phyloP scores from a whole-genome alignment of 2,797 vertebrate genomes.

The Eleutherodactylus coqui region DNA sequence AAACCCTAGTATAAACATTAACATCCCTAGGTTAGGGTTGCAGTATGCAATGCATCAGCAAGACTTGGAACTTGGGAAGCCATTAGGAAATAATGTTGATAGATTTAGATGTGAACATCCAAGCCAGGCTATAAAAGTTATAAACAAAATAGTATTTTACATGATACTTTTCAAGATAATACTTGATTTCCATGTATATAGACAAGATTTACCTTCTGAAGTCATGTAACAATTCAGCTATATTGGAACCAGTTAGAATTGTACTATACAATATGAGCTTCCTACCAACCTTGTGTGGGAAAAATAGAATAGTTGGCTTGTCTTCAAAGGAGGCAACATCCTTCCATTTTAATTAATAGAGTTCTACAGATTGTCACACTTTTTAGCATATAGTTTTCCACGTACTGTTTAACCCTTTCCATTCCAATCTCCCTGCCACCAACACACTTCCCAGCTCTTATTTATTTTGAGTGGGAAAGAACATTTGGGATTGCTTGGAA shows the following conservation, averaged over 20 bases:
- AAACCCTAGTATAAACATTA: neutral
- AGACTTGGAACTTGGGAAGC: neutral
- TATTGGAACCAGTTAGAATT: neutral
- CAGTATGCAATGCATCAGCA: neutral
- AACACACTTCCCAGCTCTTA: no score
- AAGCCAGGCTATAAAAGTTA: no score
- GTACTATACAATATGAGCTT: no score
- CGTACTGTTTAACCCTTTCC: no score
- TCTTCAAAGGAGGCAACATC: neutral
- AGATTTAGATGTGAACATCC: no score
- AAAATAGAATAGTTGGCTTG: no score
- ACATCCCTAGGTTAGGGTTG: neutral
- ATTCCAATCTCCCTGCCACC: no score
- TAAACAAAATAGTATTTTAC: neutral
- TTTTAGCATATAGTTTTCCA: neutral
- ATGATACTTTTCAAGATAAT: neutral
- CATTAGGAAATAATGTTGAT: neutral
- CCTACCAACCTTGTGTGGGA: neutral
- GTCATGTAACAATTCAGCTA: neutral
- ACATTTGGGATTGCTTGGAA: no score
- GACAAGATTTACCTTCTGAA: neutral
- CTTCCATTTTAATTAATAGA: neutral
- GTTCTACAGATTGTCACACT: neutral
- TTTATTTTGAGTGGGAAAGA: no score
- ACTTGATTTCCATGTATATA: neutral